phyloP scores from a whole-genome alignment of 2,888 invertebrate species.

The Hydropsyche betteni region DNA sequence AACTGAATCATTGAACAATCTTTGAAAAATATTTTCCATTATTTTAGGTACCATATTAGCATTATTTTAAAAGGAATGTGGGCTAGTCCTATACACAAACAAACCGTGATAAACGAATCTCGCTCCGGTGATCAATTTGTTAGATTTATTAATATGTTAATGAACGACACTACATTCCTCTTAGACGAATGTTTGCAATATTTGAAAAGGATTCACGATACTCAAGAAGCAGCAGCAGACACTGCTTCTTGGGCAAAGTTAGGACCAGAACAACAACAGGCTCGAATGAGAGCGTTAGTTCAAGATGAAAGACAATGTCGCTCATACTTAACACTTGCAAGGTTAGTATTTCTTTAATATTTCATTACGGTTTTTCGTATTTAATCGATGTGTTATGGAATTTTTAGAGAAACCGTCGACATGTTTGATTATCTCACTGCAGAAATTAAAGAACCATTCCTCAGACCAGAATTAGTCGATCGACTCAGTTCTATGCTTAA shows the following conservation, averaged over 20 bases:
- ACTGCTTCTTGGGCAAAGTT: slow-evolving; percentile 73
- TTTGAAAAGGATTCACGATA: slow-evolving; percentile 85
- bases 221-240: slow-evolving; percentile 85
- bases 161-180: slow-evolving; percentile 97
- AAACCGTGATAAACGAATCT: slow-evolving; percentile 91
- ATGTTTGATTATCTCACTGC: slow-evolving; percentile 97
- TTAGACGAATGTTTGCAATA: slow-evolving; percentile 94
- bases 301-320: slow-evolving; percentile 89
- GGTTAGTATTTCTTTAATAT: slow-evolving; percentile 53
- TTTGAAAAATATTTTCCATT: neutral
- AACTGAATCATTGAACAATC: neutral
- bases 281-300: slow-evolving; percentile 78
- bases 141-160: slow-evolving; percentile 96
- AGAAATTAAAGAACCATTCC: slow-evolving; percentile 94
- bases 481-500: slow-evolving; percentile 97
- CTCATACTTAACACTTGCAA: slow-evolving; percentile 88
- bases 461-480: slow-evolving; percentile 91
- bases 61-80: slow-evolving; percentile 96
- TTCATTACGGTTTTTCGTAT: neutral
- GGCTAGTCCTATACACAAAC: slow-evolving; percentile 85
- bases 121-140: slow-evolving; percentile 92
- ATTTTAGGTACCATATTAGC: slow-evolving; percentile 86
- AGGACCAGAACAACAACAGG: slow-evolving; percentile 75
- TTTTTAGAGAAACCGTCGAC: slow-evolving; percentile 88
- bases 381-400: neutral